Conservation (phyloP, 2,888 invertebrate genomes). For the Galeopsomyia nigrocyanea region DNA sequence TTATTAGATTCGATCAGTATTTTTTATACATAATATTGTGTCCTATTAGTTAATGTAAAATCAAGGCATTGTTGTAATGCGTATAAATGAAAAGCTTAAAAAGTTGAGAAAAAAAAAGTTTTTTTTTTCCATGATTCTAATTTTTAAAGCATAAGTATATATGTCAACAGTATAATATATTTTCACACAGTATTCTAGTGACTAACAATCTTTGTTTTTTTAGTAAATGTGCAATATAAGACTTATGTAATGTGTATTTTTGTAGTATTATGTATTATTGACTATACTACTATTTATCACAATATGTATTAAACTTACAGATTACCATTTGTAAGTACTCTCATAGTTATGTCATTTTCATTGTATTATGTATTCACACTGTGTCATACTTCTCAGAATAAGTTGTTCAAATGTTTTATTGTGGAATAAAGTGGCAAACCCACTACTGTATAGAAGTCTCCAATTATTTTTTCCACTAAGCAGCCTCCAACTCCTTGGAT, state of each 20-base stretch:
- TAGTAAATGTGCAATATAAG: constrained; percentile 7
- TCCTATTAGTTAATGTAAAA: constrained; percentile 7
- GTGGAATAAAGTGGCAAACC: constrained; percentile 82
- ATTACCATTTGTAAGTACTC: constrained; percentile 42
- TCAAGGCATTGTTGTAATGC: no score
- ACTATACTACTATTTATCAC: constrained; percentile 41
- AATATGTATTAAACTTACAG: constrained; percentile 42
- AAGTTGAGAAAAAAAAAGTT: background rate
- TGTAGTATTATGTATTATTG: constrained; percentile 41
- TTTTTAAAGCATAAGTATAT: background rate
- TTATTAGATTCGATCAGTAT: constrained; percentile 37
- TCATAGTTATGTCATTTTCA: constrained; percentile 43
- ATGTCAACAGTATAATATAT: no score
- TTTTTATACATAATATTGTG: constrained; percentile 40
- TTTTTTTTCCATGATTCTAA: background rate
- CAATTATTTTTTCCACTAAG: constrained; percentile 84
- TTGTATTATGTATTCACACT: constrained; percentile 35
- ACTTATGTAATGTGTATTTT: constrained; percentile 20
- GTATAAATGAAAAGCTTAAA: background rate
- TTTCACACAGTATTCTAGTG: constrained; percentile 10
- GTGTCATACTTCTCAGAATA: constrained; percentile 51
- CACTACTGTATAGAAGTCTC: constrained; percentile 90
- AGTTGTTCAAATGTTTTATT: constrained; percentile 58
- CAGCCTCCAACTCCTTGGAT: constrained; percentile 88
- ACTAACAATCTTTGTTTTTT: constrained; percentile 32